A percentile compares a stretch with the other conserved stretches of the same genome.
phyloP scores from a whole-genome alignment of 2,797 vertebrate genomes.

The Adelosebastes latens region DNA sequence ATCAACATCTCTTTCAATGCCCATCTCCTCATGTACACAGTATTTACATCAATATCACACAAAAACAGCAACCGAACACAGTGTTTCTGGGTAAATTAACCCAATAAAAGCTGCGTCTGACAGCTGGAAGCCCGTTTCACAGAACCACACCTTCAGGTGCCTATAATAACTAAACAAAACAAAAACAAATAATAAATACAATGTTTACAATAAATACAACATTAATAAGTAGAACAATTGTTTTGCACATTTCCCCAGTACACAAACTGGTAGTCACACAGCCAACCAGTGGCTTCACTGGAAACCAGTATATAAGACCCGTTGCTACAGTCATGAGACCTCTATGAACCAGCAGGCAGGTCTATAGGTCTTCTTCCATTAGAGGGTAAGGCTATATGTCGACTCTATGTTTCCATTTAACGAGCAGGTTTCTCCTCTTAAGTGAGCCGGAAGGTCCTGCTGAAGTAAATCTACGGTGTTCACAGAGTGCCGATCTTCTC shows the following conservation, averaged over 20 bases:
- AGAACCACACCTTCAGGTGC: constrained; percentile 44
- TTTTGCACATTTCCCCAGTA: constrained; percentile 59
- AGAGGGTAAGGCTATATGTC: constrained; percentile 55
- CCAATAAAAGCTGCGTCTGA: constrained; percentile 44
- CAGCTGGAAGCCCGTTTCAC: constrained; percentile 73
- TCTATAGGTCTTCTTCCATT: constrained; percentile 12
- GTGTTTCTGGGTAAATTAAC: constrained; percentile 53
- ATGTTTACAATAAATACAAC: constrained; percentile 69
- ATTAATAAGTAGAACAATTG: constrained; percentile 41
- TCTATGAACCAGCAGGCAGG: constrained; percentile 70
- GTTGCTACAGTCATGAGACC: constrained; percentile 59
- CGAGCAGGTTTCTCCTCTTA: not conserved
- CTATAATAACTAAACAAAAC: not conserved
- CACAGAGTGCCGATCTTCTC: constrained; percentile 21
- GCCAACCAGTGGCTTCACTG: constrained; percentile 73
- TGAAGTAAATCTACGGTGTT: constrained; percentile 14
- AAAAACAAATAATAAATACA: constrained; percentile 53
- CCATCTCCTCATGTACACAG: constrained; percentile 40
- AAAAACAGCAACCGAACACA: constrained; percentile 60
- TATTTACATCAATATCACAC: constrained; percentile 64
- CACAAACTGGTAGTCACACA: constrained; percentile 50
- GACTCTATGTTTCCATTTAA: constrained; percentile 17
- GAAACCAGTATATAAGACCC: constrained; percentile 54
- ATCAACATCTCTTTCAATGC: constrained; percentile 24
- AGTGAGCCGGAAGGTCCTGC: constrained; percentile 2